Evolutionary conservation across 2,113 vertebrate species (phyloP), one percentile per base, ranked within the genome.

Genomic region (Hippocampus guttulatus): DNA sequence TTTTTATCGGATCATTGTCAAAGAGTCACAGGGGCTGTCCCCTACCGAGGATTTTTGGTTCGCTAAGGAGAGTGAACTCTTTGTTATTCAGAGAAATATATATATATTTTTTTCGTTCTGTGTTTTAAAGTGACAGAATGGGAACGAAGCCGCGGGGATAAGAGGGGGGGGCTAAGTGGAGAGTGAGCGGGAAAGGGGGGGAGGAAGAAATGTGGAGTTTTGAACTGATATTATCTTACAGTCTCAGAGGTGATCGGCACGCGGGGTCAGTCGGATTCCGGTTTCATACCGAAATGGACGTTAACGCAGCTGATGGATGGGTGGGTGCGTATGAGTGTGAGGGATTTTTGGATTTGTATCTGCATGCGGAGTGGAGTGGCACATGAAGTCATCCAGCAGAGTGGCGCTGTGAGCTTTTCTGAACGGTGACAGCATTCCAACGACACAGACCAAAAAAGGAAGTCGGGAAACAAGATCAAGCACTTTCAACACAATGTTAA

Each of bases 81-180:
- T 47, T 84, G 84, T 88, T 81, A 87, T 84, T 75, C 68, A 25
- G 76, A 79, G 69, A 79, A 82, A 78, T 86, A 81, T 38, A 78
- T 86, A 81, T 38, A 38, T 14, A 45, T 74, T 73, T 63, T 25
- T 15, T 10, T 27, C 21, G 12, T 43, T 14, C 40, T 23, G 76
- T 81, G 85, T 79, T 80, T 84, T 80, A 79, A 85, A 85, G 86
- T 90, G 89, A 86, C 85, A 89, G 86, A 87, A 87, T 85, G 83
- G 87, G 88, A 88, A 85, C 81, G 68, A 61, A 83, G 85, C 88
- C 87, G 88, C 65, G 45, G 77, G 84, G 84, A 87, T 85, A 80
- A 82, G 70, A 27, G 67, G 66, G 70, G 75, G 60, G 78, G 82
- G 27, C 57, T 2, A 16, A 30, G 27, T 18, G 70, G 64, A 78